Base-by-base conservation (phyloP, 2,888 invertebrate species). In the Trileptium ribeirensis region DNA sequence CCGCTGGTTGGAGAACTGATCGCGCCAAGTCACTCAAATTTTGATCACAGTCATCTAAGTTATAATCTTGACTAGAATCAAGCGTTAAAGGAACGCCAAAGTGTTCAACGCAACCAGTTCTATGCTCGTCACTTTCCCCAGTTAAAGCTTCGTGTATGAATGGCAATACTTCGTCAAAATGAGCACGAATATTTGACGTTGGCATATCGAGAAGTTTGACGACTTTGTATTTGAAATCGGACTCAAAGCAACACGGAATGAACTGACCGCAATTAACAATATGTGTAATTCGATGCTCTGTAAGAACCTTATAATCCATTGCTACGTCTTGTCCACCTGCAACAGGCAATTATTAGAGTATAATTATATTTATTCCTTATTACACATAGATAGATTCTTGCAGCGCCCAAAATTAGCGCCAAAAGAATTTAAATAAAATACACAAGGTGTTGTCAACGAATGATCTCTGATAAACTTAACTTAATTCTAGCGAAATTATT, bases 301-400 rank as follows among this genome's bases (percentile, higher is more conserved):
- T 80, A n/a, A 90, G 86, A 1, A 89, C 82, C 0, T 86, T 85
- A 29, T 87, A 81, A 74, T 90, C 88, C 15, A 87, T 87, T 0
- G 90, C 90, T 1, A 89, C 89, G 85, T 90, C 90, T 84, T 90
- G 90, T 34, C 89, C 89, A 8, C 89, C 90, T 89, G 83, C 74
- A 80, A 80, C n/a, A n/a, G n/a, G n/a, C n/a, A n/a, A n/a, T n/a
- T n/a, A n/a, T n/a, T n/a, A n/a, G n/a, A n/a, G n/a, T n/a, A n/a
- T n/a, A n/a, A n/a, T n/a, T n/a, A n/a, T n/a, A n/a, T n/a, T n/a
- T n/a, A n/a, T n/a, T n/a, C n/a, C n/a, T n/a, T n/a, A n/a, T n/a
- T n/a, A n/a, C n/a, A n/a, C n/a, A n/a, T n/a, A n/a, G n/a, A n/a
- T n/a, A n/a, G n/a, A n/a, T n/a, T n/a, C n/a, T n/a, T n/a, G n/a